Base-by-base conservation (phyloP, 2,113 vertebrate genomes). In the Cervus canadensis region DNA sequence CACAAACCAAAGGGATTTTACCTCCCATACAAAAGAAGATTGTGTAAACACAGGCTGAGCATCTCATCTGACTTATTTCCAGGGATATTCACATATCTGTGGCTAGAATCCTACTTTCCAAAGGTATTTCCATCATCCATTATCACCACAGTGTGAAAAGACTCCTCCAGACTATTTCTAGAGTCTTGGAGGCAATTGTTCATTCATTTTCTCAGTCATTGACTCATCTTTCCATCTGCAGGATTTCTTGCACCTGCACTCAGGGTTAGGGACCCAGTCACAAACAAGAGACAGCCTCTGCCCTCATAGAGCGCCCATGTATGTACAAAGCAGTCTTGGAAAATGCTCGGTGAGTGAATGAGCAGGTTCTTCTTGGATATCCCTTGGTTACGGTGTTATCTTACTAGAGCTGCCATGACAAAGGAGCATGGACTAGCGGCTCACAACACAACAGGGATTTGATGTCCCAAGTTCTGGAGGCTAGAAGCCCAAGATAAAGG, bases 281-380 rank as follows among this genome's bases (percentile, higher is more conserved):
- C 1, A 6, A 36, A 12, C 5, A 50, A 40, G 57, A 60, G 87
- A 26, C 3, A 28, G 23, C 48, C 10, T 59, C 21, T 71, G 54
- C 25, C 17, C 48, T 33, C 17, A 0, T 0, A 23, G 28, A 40
- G 16, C 2, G 45, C 50, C 28, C 10, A 1, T 0, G 19, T 28
- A 33, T 2, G 3, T 10, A 2, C 52, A 21, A 1, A 11, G 71
- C 28, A 40, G 67, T 33, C 52, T 60, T n/a, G 30, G 16, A 21
- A 67, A 71, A 33, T 45, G 50, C 23, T 14, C 26, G 15, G 23
- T 26, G 33, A 43, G 62, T n/a, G 21, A 45, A 57, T n/a, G 33
- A 78, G 60, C 33, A 50, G 33, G 50, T 59, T 67, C 40, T 36
- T 21, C 13, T 6, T 43, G 30, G 45, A 5, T 7, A 6, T 16